Evolutionary conservation across 2,113 vertebrate species (phyloP), one percentile per base, ranked within the genome.

Genomic region (Zosterops lateralis): DNA sequence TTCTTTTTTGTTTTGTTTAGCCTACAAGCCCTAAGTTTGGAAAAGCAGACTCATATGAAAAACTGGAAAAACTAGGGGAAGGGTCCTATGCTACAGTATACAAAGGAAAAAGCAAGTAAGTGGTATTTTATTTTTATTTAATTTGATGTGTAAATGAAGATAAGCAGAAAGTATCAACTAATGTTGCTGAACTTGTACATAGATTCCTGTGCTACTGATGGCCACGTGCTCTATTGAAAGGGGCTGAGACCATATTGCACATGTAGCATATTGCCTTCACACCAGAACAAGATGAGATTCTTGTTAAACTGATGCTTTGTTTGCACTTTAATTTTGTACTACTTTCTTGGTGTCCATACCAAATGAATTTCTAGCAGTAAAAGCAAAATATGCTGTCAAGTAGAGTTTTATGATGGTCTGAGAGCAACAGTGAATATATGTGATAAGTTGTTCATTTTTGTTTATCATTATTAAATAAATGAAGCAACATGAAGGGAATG

Each of bases 71-170:
- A 93, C 97, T 99, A 67, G 99, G 99, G 71, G 99, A 99, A 95
- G 99, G 99, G 17, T 99, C 99, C 60, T 99, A 99, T 81, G 99
- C 99, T 67, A 99, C 99, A 25, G 99, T 99, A 44, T 99, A 99
- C 97, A 99, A 99, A 98, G 99, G 99, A 72, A 99, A 99, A 97
- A 99, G 99, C 99, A 99, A 99, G 99, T 99, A 97, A 98, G 99
- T 98, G 32, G 9, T 77, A 36, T 29, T 74, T 73, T 26, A 4
- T 89, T 81, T 84, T 19, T 1, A 42, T 87, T 73, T 76, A 13
- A n/a, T 51, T 66, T 73, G 53, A 8, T 48, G 9, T 80, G 19
- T 84, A 68, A 92, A 62, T 57, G 34, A 79, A 71, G 48, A 68
- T 47, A 67, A 83, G 26, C 47, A 68, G n/a, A 47, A 79, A 54